These are phyloP conservation scores for Propithecus perrieri DNA, from an alignment of 2,797 vertebrate genomes.

Conservation along the genomic window DNA sequence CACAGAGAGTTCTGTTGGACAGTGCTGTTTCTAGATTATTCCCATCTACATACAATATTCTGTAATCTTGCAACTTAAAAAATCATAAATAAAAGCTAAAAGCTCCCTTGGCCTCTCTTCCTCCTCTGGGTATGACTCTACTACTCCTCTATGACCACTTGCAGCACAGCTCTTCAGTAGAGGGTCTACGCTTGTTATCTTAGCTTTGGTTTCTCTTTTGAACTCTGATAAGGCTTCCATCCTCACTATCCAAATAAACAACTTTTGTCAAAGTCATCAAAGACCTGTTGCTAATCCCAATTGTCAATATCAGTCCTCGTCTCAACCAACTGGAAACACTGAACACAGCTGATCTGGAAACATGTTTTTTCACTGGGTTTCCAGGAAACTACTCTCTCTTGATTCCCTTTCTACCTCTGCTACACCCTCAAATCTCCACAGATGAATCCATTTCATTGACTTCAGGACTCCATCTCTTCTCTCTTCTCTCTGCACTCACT, in stretches of 20 bases:
- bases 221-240: not conserved
- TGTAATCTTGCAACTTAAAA: not conserved
- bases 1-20: not conserved
- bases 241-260: not conserved
- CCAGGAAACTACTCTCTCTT: not conserved
- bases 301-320: not conserved
- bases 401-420: not conserved
- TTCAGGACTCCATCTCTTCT: not conserved
- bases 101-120: not conserved
- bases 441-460: not conserved
- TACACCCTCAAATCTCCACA: not conserved
- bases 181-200: not conserved
- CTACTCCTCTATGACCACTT: not conserved
- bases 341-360: not conserved
- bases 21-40: not conserved
- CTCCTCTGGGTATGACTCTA: not conserved
- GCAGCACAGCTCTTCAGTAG: not conserved
- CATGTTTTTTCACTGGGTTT: not conserved
- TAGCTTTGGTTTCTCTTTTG: not conserved
- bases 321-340: not conserved
- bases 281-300: not conserved
- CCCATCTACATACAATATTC: not conserved
- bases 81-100: not conserved
- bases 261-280: not conserved
- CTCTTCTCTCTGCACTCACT: not conserved